These are phyloP conservation scores for Mus caroli DNA, from an alignment of 2,797 vertebrate genomes.

Conservation along the genomic window DNA sequence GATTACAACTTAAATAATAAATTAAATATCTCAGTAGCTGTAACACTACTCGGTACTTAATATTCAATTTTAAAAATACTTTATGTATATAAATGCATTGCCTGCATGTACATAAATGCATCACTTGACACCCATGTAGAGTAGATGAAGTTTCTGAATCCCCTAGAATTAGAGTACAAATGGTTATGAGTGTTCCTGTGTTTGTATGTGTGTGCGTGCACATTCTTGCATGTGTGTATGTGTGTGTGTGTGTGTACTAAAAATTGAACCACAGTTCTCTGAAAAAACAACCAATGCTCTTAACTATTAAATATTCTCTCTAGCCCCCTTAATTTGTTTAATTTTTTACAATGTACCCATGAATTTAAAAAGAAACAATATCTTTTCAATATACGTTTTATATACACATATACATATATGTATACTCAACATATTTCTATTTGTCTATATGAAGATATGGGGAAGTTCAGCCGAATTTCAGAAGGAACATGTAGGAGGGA, in stretches of 20 bases:
- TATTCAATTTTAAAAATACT: not conserved
- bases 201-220: not conserved
- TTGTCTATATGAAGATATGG: not conserved
- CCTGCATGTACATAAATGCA: not conserved
- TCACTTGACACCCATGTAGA: not conserved
- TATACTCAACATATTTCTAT: not conserved
- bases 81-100: not conserved
- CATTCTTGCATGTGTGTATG: not conserved
- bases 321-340: not conserved
- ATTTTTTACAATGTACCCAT: not conserved
- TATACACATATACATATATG: no score
- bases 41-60: not conserved
- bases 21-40: not conserved
- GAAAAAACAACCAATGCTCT: not conserved
- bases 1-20: not conserved
- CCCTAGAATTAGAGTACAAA: not conserved
- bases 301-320: not conserved
- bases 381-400: not conserved
- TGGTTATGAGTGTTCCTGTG: not conserved
- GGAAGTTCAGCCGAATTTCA: not conserved
- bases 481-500: not conserved
- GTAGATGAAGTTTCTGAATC: not conserved
- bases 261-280: not conserved
- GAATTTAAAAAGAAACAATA: constrained; percentile 9
- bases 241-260: not conserved